Base-by-base conservation (phyloP, 23 tunicate species). In the Aplidium turbinatum region DNA sequence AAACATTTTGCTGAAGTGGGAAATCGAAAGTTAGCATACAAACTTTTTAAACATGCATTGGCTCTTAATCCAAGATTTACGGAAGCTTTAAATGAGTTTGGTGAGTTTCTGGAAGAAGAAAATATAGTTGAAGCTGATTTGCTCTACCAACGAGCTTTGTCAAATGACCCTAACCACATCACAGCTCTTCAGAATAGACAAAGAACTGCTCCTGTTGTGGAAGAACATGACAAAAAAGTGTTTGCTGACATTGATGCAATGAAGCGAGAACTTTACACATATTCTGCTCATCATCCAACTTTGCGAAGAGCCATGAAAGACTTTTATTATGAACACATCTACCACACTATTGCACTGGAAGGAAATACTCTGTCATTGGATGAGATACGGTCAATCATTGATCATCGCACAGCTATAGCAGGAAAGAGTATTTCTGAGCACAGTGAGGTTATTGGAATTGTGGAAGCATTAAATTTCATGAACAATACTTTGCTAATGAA, bases 291-390 rank as follows among this genome's bases (percentile, higher is more conserved):
- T 33, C 79, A 80, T 34, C 81, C 89, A 27, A 76, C 75, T 0
- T 70, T 93, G 48, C 33, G 93, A 70, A 74, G 74, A 18, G 88
- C 93, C 3, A 85, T 93, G 93, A 93, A 85, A 53, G 98, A 93
- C 62, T 85, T 81, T 70, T 93, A 93, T 51, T 93, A 93, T 39
- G 84, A 86, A 30, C 93, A 85, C 56, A 77, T 93, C 23, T 93
- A 85, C 38, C 98, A 93, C 65, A 93, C 98, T 18, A 80, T 93
- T 20, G 98, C 98, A 0, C 42, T 93, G 38, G 98, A 93, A 64
- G 98, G 98, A 3, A 93, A 86, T 40, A 79, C 88, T 36, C 19
- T 93, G 61, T 50, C 98, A 0, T 22, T 93, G 32, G 93, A 93
- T 5, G 76, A 93, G 45, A 86, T 93, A 16, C 57, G 81, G 5